These are phyloP conservation scores for Drosophila pseudoobscura DNA, from an alignment of 1,140 invertebrate species.

Conservation along the genomic window DNA sequence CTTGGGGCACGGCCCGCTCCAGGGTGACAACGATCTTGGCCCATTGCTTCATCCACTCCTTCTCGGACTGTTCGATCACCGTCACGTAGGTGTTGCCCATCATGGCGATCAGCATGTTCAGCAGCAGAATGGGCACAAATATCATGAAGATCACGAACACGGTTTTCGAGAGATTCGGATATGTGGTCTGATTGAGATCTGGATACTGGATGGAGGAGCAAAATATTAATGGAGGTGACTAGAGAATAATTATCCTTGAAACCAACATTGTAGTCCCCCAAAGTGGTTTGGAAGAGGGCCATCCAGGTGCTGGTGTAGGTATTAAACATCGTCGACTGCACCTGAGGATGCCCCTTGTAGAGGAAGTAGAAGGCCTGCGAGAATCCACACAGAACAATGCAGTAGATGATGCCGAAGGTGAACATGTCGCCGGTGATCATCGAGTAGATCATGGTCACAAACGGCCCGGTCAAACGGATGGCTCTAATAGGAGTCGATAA, in stretches of 20 bases:
- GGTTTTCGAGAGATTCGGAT: constrained; percentile 95
- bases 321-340: constrained; percentile 90
- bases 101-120: constrained; percentile 99
- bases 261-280: constrained; percentile 97
- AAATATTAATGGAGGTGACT: neutral
- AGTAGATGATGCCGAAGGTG: constrained; percentile 98
- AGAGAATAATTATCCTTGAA: constrained; percentile 78
- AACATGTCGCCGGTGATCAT: constrained; percentile 99
- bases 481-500: constrained; percentile 86
- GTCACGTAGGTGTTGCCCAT: constrained; percentile 99
- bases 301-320: constrained; percentile 97
- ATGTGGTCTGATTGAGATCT: constrained; percentile 93
- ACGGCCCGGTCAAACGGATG: constrained; percentile 96
- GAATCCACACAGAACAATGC: constrained; percentile 96
- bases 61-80: constrained; percentile 98
- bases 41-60: constrained; percentile 99
- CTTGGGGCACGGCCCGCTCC: constrained; percentile 95
- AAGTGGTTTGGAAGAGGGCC: constrained; percentile 98
- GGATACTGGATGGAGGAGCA: constrained; percentile 89
- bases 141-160: constrained; percentile 99
- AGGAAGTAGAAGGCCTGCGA: constrained; percentile 98
- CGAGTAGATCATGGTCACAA: constrained; percentile 99
- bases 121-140: constrained; percentile 96
- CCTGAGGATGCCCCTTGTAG: constrained; percentile 94
- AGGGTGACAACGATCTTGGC: constrained; percentile 98